phyloP scores from a whole-genome alignment of 2,888 invertebrate species.

The Enchytraeus crypticus region DNA sequence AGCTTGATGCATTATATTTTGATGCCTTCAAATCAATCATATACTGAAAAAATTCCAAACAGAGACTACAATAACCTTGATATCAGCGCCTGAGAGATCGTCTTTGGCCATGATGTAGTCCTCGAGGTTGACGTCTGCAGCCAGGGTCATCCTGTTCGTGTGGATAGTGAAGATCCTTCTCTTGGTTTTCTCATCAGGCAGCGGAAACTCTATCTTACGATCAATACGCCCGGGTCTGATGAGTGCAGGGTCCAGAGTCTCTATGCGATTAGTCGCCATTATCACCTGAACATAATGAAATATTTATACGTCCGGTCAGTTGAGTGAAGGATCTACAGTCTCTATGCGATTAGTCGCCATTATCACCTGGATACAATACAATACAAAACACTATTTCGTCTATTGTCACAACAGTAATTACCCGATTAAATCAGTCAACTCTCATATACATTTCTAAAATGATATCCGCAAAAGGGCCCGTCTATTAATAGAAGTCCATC shows the following conservation, averaged over 20 bases:
- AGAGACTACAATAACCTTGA: no score
- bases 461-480: no score
- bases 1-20: no score
- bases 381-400: no score
- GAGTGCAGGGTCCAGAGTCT: constrained; percentile 93
- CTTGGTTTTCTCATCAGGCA: constrained; percentile 93
- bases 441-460: no score
- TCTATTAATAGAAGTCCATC: no score
- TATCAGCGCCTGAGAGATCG: constrained; percentile 79
- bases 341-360: constrained; percentile 69
- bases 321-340: constrained; percentile 93
- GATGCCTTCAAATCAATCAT: no score
- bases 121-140: constrained; percentile 89
- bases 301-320: no score
- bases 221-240: constrained; percentile 99
- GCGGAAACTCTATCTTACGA: no score
- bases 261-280: constrained; percentile 65
- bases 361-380: constrained; percentile 40
- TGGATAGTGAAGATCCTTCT: constrained; percentile 93
- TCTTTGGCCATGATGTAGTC: constrained; percentile 99
- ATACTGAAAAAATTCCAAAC: no score
- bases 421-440: no score
- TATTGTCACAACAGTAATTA: no score
- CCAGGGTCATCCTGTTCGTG: constrained; percentile 95
- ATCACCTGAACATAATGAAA: constrained; percentile 42